These are phyloP conservation scores for Smutsia temminckii DNA, from an alignment of 2,797 vertebrate genomes.

Conservation along the genomic window DNA sequence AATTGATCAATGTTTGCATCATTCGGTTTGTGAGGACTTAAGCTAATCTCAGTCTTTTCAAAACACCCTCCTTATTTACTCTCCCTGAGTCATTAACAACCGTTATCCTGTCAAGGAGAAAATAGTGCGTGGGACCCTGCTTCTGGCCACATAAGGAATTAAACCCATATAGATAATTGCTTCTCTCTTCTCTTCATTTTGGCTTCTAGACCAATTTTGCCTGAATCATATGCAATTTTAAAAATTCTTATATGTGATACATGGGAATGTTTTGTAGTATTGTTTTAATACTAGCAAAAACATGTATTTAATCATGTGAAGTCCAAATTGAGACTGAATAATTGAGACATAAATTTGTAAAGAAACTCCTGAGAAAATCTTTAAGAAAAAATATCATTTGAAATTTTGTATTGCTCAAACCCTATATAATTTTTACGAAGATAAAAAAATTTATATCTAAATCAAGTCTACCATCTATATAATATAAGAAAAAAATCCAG, in stretches of 20 bases:
- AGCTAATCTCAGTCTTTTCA: background rate
- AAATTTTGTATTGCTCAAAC: constrained; percentile 42
- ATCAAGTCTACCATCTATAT: background rate
- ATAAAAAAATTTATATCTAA: constrained; percentile 32
- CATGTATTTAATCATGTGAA: constrained; percentile 25
- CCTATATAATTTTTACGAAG: constrained; percentile 49
- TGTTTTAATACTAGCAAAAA: constrained; percentile 52
- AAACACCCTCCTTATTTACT: background rate
- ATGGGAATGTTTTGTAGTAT: constrained; percentile 32
- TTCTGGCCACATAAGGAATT: background rate
- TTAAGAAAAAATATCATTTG: constrained; percentile 41
- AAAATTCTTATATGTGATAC: background rate
- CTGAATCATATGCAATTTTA: background rate
- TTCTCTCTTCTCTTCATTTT: constrained; percentile 35
- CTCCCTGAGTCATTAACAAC: background rate
- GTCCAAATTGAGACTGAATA: background rate
- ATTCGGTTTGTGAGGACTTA: constrained; percentile 15
- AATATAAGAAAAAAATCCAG: background rate
- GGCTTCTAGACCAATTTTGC: background rate
- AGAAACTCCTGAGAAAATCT: constrained; percentile 16
- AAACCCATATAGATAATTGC: background rate
- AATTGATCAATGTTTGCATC: background rate
- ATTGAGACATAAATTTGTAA: constrained; percentile 40
- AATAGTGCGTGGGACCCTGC: background rate
- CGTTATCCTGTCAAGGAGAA: background rate